These are phyloP conservation scores for Notocelia uddmanniana DNA, from an alignment of 2,888 invertebrate species.

Conservation along the genomic window DNA sequence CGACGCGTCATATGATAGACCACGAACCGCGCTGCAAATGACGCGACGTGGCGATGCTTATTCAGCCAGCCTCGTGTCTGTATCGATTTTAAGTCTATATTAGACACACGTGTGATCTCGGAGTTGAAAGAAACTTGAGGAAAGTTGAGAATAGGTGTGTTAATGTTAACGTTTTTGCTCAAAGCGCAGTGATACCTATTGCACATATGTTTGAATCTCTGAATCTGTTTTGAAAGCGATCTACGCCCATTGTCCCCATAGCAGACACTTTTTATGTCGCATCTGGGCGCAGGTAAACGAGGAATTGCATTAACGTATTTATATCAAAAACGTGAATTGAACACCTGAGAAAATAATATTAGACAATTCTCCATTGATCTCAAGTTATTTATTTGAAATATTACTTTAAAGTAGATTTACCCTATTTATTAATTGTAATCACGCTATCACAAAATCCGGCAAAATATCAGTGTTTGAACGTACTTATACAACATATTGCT, in stretches of 20 bases:
- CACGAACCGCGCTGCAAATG: neutral
- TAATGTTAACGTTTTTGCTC: constrained; percentile 21
- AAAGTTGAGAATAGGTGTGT: constrained; percentile 11
- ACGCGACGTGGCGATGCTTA: neutral
- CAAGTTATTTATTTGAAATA: constrained; percentile 81
- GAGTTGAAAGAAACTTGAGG: constrained; percentile 30
- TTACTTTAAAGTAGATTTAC: constrained; percentile 69
- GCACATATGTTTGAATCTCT: constrained; percentile 34
- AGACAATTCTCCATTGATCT: constrained; percentile 80
- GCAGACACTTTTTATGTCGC: constrained; percentile 32
- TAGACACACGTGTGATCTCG: constrained; percentile 30
- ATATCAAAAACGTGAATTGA: constrained; percentile 34
- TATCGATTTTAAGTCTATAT: neutral
- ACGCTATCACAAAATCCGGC: constrained; percentile 24
- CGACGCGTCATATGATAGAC: neutral
- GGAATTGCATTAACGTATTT: constrained; percentile 20
- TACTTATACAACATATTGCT: constrained; percentile 30
- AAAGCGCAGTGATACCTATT: constrained; percentile 21
- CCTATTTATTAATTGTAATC: constrained; percentile 69
- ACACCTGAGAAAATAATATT: constrained; percentile 55
- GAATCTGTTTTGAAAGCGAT: constrained; percentile 25
- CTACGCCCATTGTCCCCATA: constrained; percentile 10
- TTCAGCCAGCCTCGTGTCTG: neutral
- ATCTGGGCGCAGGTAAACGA: constrained; percentile 39
- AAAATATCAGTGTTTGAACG: constrained; percentile 26